Base-by-base conservation (phyloP, 2,888 invertebrate species). In the Asteroscopus sphinx region DNA sequence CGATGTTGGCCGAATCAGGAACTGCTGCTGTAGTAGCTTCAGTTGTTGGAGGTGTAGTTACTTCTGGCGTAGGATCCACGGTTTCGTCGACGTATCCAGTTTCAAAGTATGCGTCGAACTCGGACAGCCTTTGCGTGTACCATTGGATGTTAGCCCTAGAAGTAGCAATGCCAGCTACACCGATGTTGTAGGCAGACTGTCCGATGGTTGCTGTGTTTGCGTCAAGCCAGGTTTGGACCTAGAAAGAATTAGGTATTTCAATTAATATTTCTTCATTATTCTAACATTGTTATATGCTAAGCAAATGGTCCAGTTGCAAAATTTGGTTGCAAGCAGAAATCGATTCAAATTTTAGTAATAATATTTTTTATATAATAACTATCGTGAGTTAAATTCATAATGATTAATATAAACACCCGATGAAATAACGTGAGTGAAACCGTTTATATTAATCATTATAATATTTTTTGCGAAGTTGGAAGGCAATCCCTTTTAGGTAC, bases 161-260 rank as follows among this genome's bases (percentile, higher is more conserved):
- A 1, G 80, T 64, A 0, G 62, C 61, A 0, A 88, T 79, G 5
- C 87, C 89, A 13, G 52, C 74, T 0, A 78, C 55, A 0, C 79
- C 87, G 1, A 81, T 80, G n/a, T 74, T 73, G 60, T 88, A 87
- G 0, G 86, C 76, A 1, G 79, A n/a, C 17, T 0, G 51, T 48
- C 89, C 91, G 1, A 93, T 76, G 0, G 15, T 0, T 0, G 9
- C 75, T 3, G 69, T 66, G 52, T 89, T 87, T 8, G 66, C 59
- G 1, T 81, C 77, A 3, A 93, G 61, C 92, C 93, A 93, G 3
- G 40, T 42, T 48, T 80, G 72, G 15, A 90, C 87, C 94, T 93
- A 69, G 30, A 69, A 53, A 30, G 15, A 59, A 9, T 49, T 17
- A 4, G n/a, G n/a, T n/a, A 26, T 5, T 11, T 8, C 12, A 17